Conservation (phyloP, 2,113 vertebrate genomes). For the Microtus richardsoni region DNA sequence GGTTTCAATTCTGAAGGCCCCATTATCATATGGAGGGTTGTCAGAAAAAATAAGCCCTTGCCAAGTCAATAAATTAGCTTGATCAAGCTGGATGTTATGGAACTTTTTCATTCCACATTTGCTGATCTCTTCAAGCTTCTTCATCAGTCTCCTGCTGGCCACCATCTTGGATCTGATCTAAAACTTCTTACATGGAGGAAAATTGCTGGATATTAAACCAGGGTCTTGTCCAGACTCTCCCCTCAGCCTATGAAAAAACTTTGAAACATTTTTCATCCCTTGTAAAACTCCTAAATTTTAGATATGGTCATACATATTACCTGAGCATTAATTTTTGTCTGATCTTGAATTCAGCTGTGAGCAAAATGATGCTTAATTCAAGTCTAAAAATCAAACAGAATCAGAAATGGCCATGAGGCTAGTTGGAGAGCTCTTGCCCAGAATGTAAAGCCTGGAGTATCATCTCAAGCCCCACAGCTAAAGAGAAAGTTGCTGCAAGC, state of each 20-base stretch:
- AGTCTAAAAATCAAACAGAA: constrained; percentile 51
- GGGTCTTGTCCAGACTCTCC: not conserved
- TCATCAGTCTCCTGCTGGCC: too few species aligned
- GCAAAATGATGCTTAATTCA: constrained; percentile 47
- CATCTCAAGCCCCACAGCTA: not conserved
- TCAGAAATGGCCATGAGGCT: not conserved
- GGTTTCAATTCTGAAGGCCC: too few species aligned
- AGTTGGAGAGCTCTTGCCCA: not conserved
- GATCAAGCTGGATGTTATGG: too few species aligned
- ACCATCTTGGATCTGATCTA: not conserved
- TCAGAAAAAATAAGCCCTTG: too few species aligned
- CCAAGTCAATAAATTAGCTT: too few species aligned
- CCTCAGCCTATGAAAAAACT: not conserved
- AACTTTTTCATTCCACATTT: too few species aligned
- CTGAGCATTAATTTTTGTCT: constrained; percentile 24
- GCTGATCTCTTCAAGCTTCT: too few species aligned
- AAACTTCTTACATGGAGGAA: not conserved
- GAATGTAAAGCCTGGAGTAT: not conserved
- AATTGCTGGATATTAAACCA: not conserved
- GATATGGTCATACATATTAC: not conserved
- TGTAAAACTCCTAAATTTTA: not conserved
- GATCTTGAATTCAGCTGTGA: constrained; percentile 44
- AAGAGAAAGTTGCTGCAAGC: not conserved
- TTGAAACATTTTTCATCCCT: not conserved
- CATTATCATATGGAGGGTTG: too few species aligned